These are phyloP conservation scores for Bubo bubo DNA, from an alignment of 2,113 vertebrate genomes.

Conservation along the genomic window DNA sequence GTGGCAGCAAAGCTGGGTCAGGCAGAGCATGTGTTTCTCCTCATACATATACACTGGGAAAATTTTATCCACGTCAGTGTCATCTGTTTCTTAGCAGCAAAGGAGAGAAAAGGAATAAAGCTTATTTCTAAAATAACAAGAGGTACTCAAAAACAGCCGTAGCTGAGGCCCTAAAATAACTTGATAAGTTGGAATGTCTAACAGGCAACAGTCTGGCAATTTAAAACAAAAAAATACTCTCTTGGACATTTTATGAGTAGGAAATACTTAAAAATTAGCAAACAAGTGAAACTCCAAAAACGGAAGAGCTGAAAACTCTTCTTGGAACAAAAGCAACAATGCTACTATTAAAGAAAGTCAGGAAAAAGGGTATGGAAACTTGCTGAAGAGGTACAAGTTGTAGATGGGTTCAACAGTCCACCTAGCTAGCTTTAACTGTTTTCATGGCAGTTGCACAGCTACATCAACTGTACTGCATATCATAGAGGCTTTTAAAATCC, in stretches of 20 bases:
- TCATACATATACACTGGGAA: not conserved
- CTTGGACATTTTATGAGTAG: not conserved
- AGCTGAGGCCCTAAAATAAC: not conserved
- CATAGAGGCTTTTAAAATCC: not conserved
- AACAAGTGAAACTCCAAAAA: not conserved
- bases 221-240: not conserved
- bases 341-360: not conserved
- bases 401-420: not conserved
- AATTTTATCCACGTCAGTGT: not conserved
- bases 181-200: not conserved
- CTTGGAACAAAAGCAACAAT: not conserved
- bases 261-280: not conserved
- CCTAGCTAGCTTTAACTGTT: not conserved
- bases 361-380: not conserved
- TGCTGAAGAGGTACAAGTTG: rapidly evolving
- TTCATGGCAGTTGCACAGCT: not conserved
- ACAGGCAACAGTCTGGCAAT: not conserved
- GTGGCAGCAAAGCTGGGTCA: not conserved
- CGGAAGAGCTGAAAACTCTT: not conserved
- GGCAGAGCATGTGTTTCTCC: not conserved
- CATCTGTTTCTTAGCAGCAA: not conserved
- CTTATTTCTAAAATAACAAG: not conserved
- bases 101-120: not conserved
- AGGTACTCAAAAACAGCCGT: not conserved
- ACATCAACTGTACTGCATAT: not conserved